Percentiles rank a stretch among this genome's conserved stretches.
Conservation (phyloP, 2,888 invertebrate species). For the Scaptodrosophila latifasciaeformis region DNA sequence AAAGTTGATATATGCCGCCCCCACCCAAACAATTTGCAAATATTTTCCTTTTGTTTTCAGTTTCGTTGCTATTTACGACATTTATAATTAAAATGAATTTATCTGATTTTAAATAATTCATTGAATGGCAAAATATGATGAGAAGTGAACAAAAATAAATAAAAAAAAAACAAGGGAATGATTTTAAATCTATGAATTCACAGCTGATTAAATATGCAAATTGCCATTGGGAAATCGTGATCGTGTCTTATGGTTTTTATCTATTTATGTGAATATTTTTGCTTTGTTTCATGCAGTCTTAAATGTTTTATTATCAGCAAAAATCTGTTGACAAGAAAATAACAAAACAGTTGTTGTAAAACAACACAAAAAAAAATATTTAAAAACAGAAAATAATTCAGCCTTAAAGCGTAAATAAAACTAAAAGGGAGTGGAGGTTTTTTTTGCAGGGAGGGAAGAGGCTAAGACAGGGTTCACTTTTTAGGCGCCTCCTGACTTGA, state of each 20-base stretch:
- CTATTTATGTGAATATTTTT: background rate
- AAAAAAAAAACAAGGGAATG: slow-evolving; percentile 45
- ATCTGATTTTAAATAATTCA: too few species aligned
- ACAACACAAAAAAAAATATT: slow-evolving; percentile 14
- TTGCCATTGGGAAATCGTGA: slow-evolving; percentile 55
- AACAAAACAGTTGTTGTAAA: slow-evolving; percentile 24
- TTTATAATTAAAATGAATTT: too few species aligned
- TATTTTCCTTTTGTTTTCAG: too few species aligned
- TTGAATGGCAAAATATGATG: too few species aligned
- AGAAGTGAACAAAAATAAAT: too few species aligned
- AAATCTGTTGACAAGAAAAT: slow-evolving; percentile 43
- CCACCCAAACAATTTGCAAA: too few species aligned
- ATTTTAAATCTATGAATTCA: slow-evolving; percentile 3
- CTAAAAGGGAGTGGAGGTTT: background rate
- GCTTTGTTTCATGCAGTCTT: slow-evolving; percentile 1
- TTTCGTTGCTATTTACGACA: too few species aligned
- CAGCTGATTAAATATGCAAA: slow-evolving; percentile 65
- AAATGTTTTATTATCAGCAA: background rate
- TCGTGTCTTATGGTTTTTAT: slow-evolving; percentile 8
- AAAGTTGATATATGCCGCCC: background rate
- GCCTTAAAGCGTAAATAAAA: background rate
- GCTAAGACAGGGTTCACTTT: too few species aligned
- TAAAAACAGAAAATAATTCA: slow-evolving; percentile 17
- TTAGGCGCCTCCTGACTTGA: too few species aligned
- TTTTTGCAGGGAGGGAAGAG: too few species aligned